These are phyloP conservation scores for Ceratina japonica DNA, from an alignment of 1,140 invertebrate species.

Conservation along the genomic window DNA sequence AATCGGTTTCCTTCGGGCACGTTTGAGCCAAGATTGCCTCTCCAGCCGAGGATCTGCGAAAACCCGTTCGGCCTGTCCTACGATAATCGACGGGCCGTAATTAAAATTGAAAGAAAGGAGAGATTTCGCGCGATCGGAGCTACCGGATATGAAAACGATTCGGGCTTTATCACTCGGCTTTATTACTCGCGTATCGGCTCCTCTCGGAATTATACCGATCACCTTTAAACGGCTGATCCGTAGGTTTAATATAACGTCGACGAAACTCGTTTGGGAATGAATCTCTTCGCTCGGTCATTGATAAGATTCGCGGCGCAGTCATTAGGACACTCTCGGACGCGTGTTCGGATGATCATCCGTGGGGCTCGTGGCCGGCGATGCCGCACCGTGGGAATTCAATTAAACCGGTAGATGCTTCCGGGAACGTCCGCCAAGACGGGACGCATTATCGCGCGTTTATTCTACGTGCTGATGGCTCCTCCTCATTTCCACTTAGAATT, in stretches of 20 bases:
- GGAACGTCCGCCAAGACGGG: neutral
- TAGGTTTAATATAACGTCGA: neutral
- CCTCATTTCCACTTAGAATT: too few species aligned
- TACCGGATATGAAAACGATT: constrained; percentile 4
- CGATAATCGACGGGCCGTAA: neutral
- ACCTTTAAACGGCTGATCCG: neutral
- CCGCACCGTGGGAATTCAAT: constrained; percentile 13
- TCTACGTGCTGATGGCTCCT: too few species aligned
- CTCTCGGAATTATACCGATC: neutral
- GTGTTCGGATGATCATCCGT: constrained; percentile 1
- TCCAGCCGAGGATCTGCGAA: neutral
- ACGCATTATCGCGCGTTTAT: neutral
- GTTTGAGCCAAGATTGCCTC: constrained; percentile 57
- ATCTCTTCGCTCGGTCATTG: neutral
- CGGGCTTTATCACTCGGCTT: neutral
- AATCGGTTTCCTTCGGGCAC: constrained; percentile 47
- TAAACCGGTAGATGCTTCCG: neutral
- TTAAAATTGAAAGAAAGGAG: constrained; percentile 3
- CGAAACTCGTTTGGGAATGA: neutral
- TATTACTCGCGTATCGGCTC: neutral
- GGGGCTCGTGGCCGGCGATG: too few species aligned
- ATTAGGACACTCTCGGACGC: neutral
- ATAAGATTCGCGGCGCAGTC: neutral
- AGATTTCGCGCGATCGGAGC: neutral
- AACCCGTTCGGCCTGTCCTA: too few species aligned